Evolutionary conservation across 2,113 vertebrate species (phyloP).

Genomic region (Ovibos moschatus): DNA sequence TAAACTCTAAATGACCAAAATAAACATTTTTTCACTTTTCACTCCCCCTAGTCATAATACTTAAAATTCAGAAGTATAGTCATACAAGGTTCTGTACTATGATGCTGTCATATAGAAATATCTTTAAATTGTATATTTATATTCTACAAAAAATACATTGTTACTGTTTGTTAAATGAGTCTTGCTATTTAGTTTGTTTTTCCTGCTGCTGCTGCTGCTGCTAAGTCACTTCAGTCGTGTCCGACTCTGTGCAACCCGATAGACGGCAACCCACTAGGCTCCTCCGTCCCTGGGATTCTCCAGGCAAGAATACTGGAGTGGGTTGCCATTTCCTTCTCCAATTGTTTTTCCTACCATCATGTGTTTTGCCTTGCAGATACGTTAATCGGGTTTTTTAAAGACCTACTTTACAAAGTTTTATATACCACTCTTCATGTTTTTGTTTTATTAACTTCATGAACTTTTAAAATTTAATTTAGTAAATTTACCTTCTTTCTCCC

Average conservation of each 20-base stretch:
- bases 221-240: too few species aligned
- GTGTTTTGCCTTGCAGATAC: not conserved
- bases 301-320: too few species aligned
- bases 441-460: not conserved
- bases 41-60: not conserved
- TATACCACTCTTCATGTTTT: not conserved
- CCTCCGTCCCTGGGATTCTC: too few species aligned
- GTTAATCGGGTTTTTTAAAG: not conserved
- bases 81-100: not conserved
- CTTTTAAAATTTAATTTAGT: not conserved
- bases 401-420: not conserved
- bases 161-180: not conserved
- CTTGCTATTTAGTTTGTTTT: not conserved
- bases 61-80: not conserved
- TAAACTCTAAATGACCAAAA: not conserved
- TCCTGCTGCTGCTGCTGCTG: too few species aligned
- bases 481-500: not conserved
- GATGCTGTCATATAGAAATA: not conserved
- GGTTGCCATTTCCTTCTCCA: too few species aligned
- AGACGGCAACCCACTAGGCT: too few species aligned
- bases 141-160: not conserved
- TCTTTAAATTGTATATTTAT: not conserved
- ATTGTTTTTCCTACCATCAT: not conserved
- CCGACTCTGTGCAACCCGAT: too few species aligned
- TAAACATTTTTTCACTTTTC: not conserved